These are phyloP conservation scores for Dicyrtoma fusca DNA, from an alignment of 2,888 invertebrate genomes.

Conservation along the genomic window DNA sequence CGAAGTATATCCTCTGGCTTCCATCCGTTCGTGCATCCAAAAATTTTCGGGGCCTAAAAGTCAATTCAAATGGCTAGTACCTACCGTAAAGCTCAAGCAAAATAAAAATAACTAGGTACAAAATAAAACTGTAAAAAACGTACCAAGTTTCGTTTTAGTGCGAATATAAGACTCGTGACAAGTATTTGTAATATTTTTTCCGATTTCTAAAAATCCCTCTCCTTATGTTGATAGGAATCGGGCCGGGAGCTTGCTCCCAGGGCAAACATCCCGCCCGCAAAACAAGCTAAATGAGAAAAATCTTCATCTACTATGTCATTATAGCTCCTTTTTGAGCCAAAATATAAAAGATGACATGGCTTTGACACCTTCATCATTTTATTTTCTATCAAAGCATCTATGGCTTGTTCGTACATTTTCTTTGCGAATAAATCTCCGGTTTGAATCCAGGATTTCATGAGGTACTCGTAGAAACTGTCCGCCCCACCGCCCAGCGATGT, in stretches of 20 bases:
- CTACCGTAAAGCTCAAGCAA: no score
- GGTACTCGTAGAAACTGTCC: constrained; percentile 98
- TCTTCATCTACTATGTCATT: background rate
- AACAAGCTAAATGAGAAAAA: constrained; percentile 85
- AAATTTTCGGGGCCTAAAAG: constrained; percentile 52
- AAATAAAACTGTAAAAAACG: background rate
- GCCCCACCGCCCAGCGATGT: constrained; percentile 91
- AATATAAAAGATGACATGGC: constrained; percentile 45
- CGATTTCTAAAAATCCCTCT: no score
- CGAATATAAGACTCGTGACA: constrained; percentile 63
- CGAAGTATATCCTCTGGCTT: background rate
- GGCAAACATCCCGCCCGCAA: constrained; percentile 66
- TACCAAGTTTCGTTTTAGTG: constrained; percentile 64
- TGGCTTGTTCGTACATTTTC: constrained; percentile 51
- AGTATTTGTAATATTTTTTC: constrained; percentile 31
- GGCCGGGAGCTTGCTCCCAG: constrained; percentile 52
- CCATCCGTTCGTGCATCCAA: constrained; percentile 25
- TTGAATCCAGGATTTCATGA: constrained; percentile 89
- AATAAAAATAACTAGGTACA: background rate
- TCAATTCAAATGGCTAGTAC: no score
- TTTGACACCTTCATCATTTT: constrained; percentile 46
- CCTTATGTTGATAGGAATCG: no score
- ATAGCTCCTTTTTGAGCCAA: constrained; percentile 46
- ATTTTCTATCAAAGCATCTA: constrained; percentile 50
- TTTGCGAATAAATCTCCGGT: constrained; percentile 70